Percentiles rank a stretch among this genome's conserved stretches.
Evolutionary conservation across 2,888 invertebrate genomes (phyloP).

Genomic region (Mimumesa dahlbomi): DNA sequence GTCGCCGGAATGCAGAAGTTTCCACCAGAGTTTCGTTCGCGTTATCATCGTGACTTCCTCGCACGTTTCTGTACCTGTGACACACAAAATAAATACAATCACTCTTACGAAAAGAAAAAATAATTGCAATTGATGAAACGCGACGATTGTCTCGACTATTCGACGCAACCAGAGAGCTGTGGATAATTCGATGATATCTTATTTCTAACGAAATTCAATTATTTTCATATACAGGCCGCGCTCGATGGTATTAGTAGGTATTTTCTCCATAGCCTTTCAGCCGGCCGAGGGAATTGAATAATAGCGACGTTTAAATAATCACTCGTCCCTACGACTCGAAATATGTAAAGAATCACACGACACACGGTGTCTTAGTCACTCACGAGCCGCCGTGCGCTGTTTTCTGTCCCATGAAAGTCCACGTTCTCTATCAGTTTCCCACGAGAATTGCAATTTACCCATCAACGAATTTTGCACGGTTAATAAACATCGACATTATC

Average conservation of each 20-base stretch:
- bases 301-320: constrained; percentile 24
- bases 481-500: constrained; percentile 36
- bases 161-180: too few relatives aligned
- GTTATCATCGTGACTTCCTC: constrained; percentile 64
- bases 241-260: too few relatives aligned
- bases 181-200: too few relatives aligned
- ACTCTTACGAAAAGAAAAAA: too few relatives aligned
- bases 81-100: too few relatives aligned
- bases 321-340: constrained; percentile 1
- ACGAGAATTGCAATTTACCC: constrained; percentile 33
- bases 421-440: background rate
- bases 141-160: too few relatives aligned
- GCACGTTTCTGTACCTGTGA: too few relatives aligned
- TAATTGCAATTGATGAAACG: too few relatives aligned
- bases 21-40: constrained; percentile 74
- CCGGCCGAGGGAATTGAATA: constrained; percentile 28
- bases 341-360: background rate
- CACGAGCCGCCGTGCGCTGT: constrained; percentile 3
- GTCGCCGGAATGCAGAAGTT: constrained; percentile 66
- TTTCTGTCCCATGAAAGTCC: constrained; percentile 4
- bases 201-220: too few relatives aligned
- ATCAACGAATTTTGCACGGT: constrained; percentile 27
- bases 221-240: too few relatives aligned
- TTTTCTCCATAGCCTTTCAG: too few relatives aligned
- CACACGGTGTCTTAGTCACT: background rate